Percentiles rank a stretch among this genome's conserved stretches.
phyloP scores from a whole-genome alignment of 2,797 vertebrate genomes.

The Serranus cabrilla region DNA sequence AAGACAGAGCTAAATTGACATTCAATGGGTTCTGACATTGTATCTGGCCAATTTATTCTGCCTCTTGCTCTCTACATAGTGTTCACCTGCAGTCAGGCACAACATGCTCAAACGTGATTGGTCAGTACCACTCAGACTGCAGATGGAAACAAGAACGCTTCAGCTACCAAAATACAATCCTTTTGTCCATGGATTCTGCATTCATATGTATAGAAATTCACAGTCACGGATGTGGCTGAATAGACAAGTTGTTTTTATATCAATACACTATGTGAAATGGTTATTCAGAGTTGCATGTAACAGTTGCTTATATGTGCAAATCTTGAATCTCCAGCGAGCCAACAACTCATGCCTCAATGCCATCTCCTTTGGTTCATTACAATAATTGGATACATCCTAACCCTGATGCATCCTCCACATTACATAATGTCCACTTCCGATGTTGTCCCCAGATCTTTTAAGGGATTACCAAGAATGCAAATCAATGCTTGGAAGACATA shows the following conservation, averaged over 20 bases:
- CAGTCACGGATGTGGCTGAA: slow-evolving; percentile 11
- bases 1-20: no score
- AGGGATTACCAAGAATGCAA: background rate
- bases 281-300: background rate
- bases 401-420: background rate
- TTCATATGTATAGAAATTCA: background rate
- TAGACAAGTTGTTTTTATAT: background rate
- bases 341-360: background rate
- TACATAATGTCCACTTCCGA: background rate
- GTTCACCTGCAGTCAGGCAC: no score
- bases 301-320: background rate
- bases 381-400: background rate
- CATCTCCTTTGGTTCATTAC: background rate
- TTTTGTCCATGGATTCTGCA: no score
- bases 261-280: background rate
- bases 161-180: no score
- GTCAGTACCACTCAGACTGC: no score
- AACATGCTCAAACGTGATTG: no score
- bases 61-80: no score
- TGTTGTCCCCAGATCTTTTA: background rate
- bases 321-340: background rate
- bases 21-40: no score
- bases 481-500: background rate
- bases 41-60: no score
- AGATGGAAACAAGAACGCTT: no score